Evolutionary conservation across 2,113 vertebrate genomes (phyloP).

Genomic region (Cololabis saira): DNA sequence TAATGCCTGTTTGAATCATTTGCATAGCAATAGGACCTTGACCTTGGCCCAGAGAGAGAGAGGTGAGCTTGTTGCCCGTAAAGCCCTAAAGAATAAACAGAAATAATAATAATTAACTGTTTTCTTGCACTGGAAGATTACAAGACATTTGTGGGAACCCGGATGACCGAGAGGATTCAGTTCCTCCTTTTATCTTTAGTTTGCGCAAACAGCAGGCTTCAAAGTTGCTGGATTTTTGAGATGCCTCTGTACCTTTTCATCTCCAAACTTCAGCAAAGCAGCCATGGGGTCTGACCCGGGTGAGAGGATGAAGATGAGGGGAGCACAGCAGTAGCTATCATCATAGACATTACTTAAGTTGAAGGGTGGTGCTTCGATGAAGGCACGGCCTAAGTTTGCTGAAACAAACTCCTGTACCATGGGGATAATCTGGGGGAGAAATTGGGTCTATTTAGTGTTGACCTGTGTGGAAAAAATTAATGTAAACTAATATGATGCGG

Average conservation of each 20-base stretch:
- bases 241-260: conserved; percentile 84
- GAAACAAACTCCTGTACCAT: conserved; percentile 88
- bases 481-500: not conserved
- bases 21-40: conserved; percentile 91
- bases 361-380: conserved; percentile 90
- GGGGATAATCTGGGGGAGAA: conserved; percentile 82
- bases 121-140: not conserved
- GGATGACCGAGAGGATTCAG: conserved; percentile 34
- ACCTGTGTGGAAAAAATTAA: not conserved
- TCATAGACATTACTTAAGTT: conserved; percentile 86
- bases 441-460: not conserved
- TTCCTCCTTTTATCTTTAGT: conserved; percentile 30
- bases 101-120: not conserved
- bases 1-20: conserved; percentile 87
- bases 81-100: conserved; percentile 81
- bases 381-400: conserved; percentile 79
- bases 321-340: conserved; percentile 87
- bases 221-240: conserved; percentile 26
- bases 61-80: conserved; percentile 85
- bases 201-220: conserved; percentile 48
- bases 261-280: conserved; percentile 88
- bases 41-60: conserved; percentile 91
- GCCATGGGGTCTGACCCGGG: conserved; percentile 89
- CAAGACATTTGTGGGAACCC: not conserved
- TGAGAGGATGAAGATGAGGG: conserved; percentile 88